These are phyloP conservation scores for Vandiemenella viatica DNA, from an alignment of 2,888 invertebrate genomes.

Conservation along the genomic window DNA sequence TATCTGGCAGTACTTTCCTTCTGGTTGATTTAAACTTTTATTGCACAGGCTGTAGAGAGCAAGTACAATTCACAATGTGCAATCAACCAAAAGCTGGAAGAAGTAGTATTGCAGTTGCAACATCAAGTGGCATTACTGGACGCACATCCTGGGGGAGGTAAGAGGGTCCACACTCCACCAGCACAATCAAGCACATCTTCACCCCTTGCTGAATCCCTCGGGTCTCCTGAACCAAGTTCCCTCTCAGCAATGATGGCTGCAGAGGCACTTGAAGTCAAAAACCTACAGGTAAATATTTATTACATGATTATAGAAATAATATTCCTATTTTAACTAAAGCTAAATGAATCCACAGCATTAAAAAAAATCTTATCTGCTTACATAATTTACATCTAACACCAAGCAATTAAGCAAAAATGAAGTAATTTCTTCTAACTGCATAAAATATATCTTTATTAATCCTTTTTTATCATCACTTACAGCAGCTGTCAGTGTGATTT, in stretches of 20 bases:
- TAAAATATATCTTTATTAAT: no score
- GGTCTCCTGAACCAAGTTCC: not conserved
- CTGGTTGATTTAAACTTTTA: not conserved
- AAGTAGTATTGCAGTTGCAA: constrained; percentile 36
- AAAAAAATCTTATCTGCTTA: no score
- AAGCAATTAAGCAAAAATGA: no score
- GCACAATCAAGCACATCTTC: no score
- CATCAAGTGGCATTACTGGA: constrained; percentile 25
- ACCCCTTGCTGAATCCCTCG: not conserved
- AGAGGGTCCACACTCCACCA: no score
- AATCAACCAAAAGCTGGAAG: constrained; percentile 39
- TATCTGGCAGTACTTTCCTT: no score
- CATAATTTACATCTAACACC: no score
- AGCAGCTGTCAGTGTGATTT: no score
- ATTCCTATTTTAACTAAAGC: no score
- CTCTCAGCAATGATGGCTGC: not conserved
- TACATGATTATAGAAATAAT: not conserved
- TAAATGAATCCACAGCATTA: no score
- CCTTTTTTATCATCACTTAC: no score
- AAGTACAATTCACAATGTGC: constrained; percentile 40
- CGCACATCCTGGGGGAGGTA: not conserved
- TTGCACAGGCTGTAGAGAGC: constrained; percentile 36
- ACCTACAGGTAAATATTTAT: not conserved
- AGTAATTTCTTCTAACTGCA: no score
- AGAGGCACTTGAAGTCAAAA: not conserved